Base-by-base conservation (phyloP, 2,113 vertebrate species). In the Mionectes macconnelli region DNA sequence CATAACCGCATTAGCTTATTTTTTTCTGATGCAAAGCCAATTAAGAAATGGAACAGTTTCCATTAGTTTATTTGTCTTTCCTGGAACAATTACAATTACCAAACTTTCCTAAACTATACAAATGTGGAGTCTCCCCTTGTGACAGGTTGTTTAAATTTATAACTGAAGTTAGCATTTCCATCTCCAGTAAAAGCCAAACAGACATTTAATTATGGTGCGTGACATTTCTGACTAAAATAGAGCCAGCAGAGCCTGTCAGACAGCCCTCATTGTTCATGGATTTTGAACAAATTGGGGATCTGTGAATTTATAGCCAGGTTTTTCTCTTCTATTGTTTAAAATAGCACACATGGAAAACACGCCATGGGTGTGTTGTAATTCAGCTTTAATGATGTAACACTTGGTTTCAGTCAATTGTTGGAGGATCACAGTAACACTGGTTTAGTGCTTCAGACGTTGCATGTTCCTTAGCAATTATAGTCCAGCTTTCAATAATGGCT, bases 221-320 rank as follows among this genome's bases (percentile, higher is more conserved):
- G 98, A 98, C 94, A 98, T 98, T 98, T 98, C 97, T 98, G 98
- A 98, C 97, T 99, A 98, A 99, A 99, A 97, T 72, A 82, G 97
- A 98, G 98, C 97, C 98, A 98, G 97, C 90, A 97, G 96, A 98
- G 95, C 97, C 98, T 98, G 97, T 97, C 94, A 76, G 95, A 95
- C 93, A 97, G 86, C 64, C 79, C 89, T 97, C 91, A 97, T 92
- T 97, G 91, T 98, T 97, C 95, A 50, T 94, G 95, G 97, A 96
- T 97, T 96, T 96, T 94, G 96, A 97, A 93, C 96, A 97, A 98
- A 98, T 96, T 97, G 86, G 90, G 87, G 95, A 96, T 97, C 96
- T 98, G 94, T 99, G 98, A 98, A 98, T 98, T 98, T 98, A 97
- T 97, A 97, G 97, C 97, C 96, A 94, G 94, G 77, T 97, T 97